Percentiles rank a stretch among this genome's conserved stretches.
Conservation (phyloP, 2,888 invertebrate genomes). For the Lepidocyrtoides sp. region DNA sequence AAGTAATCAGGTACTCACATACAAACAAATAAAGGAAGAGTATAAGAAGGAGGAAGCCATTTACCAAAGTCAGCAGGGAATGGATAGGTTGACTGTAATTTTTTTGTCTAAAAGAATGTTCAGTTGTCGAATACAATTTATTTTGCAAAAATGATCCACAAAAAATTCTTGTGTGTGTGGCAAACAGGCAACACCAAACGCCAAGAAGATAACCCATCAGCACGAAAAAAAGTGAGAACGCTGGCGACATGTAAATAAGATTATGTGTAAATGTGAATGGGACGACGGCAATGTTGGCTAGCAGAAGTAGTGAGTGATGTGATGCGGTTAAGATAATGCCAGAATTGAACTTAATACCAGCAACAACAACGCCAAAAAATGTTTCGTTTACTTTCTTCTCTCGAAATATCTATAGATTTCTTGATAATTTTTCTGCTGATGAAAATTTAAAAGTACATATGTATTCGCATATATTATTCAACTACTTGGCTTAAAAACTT, state of each 20-base stretch:
- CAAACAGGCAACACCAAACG: background rate
- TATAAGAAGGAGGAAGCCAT: slow-evolving; percentile 24
- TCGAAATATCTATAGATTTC: background rate
- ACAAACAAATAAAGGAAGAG: background rate
- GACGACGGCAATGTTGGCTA: background rate
- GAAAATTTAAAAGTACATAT: slow-evolving; percentile 8
- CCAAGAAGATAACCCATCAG: background rate
- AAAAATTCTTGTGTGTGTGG: slow-evolving; percentile 32
- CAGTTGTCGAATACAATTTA: slow-evolving; percentile 66
- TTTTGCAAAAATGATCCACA: slow-evolving; percentile 58
- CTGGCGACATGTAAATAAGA: slow-evolving; percentile 3
- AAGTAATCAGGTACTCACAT: slow-evolving; percentile 42
- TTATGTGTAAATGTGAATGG: background rate
- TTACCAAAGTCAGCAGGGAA: slow-evolving; percentile 40
- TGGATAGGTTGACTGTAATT: slow-evolving; percentile 23
- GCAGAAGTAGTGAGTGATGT: too few relatives aligned
- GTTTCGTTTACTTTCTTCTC: slow-evolving; percentile 31
- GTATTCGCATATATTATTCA: background rate
- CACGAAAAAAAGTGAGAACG: slow-evolving; percentile 6
- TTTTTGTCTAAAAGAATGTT: slow-evolving; percentile 44
- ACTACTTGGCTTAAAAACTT: background rate
- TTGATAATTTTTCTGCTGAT: background rate
- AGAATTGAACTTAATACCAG: background rate
- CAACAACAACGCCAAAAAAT: background rate
- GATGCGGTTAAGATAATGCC: too few relatives aligned